These are phyloP conservation scores for Etia nguti DNA, from an alignment of 2,113 vertebrate genomes.

Conservation along the genomic window DNA sequence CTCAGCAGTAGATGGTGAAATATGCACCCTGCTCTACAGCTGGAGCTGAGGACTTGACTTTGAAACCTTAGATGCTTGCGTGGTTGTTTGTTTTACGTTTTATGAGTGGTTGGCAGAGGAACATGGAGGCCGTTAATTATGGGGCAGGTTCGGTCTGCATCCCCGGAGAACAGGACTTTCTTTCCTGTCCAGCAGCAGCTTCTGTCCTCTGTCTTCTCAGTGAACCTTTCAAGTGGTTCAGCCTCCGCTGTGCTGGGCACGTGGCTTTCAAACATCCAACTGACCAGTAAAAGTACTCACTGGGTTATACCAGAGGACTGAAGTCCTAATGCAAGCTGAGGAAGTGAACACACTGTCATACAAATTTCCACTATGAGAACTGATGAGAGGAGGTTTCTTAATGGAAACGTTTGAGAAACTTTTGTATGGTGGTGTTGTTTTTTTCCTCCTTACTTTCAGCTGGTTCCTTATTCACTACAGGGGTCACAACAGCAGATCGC, in stretches of 20 bases:
- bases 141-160: conserved; percentile 8
- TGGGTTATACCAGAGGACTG: not conserved
- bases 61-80: conserved; percentile 79
- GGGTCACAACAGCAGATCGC: not conserved
- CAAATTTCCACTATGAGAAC: not conserved
- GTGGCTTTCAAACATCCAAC: not conserved
- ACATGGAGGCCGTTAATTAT: conserved; percentile 67
- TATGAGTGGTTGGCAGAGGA: conserved; percentile 66
- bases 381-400: not conserved
- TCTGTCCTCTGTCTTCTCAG: not conserved
- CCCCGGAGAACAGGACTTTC: conserved; percentile 20
- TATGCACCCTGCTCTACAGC: conserved; percentile 75
- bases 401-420: not conserved
- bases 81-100: conserved; percentile 66
- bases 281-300: not conserved
- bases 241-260: not conserved
- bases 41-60: conserved; percentile 77
- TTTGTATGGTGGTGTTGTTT: not conserved
- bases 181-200: not conserved
- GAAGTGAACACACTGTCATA: not conserved
- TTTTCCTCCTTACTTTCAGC: not conserved
- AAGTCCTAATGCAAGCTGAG: not conserved
- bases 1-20: conserved; percentile 64
- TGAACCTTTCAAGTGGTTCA: conserved; percentile 16
- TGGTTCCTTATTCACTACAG: rapidly evolving